Conservation (phyloP, 2,888 invertebrate species). For the Eubasilissa splendida region DNA sequence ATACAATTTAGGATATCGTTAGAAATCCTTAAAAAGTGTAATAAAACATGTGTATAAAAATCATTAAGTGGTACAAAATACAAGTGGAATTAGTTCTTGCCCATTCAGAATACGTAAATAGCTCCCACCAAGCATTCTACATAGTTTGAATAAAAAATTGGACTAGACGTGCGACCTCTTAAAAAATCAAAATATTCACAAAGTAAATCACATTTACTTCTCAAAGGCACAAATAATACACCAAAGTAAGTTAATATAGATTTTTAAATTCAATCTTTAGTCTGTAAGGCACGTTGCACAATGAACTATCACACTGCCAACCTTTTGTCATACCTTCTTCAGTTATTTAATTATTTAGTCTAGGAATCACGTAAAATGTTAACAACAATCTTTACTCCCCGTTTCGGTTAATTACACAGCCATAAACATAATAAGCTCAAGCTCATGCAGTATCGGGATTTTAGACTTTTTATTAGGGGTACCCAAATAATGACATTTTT, state of each 20-base stretch:
- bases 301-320: constrained; percentile 9
- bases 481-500: background rate
- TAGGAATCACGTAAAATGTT: background rate
- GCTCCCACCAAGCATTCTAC: constrained; percentile 12
- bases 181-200: background rate
- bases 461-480: background rate
- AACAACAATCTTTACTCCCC: background rate
- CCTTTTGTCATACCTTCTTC: background rate
- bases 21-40: constrained; percentile 6
- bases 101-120: background rate
- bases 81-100: background rate
- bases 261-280: constrained; percentile 2
- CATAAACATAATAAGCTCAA: constrained; percentile 12
- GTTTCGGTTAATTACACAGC: background rate
- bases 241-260: constrained; percentile 1
- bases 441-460: background rate
- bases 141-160: background rate
- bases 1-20: background rate
- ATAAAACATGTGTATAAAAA: constrained; percentile 5
- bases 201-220: constrained; percentile 1
- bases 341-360: background rate
- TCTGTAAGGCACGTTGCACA: constrained; percentile 6
- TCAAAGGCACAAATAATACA: constrained; percentile 10
- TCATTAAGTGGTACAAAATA: constrained; percentile 14
- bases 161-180: background rate